Evolutionary conservation across 2,113 vertebrate genomes (phyloP), one percentile per base, ranked within the genome.

Genomic region (Oncorhynchus mykiss): DNA sequence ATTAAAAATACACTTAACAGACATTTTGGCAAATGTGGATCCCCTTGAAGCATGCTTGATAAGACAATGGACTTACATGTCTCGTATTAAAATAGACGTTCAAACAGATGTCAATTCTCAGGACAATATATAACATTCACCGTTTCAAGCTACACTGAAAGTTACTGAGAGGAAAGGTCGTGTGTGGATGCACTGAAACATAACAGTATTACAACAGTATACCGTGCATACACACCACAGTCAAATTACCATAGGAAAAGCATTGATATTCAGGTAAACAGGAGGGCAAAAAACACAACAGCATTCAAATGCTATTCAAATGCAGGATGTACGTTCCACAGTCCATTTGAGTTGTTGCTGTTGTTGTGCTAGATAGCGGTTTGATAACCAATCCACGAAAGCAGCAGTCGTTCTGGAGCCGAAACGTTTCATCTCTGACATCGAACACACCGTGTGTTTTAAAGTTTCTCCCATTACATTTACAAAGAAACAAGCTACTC

Each of bases 71-170:
- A 84, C 29, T 67, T n/a, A 54, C 29, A 79, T 49, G 12, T 54
- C 13, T 54, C 12, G 16, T 54, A 54, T 16, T 54, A 54, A 54
- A 54, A 54, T 54, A 54, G 49, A 54, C 49, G 31, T 54, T 54
- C 16, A 54, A 54, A 54, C 18, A 54, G 16, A 54, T 83, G 87
- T 54, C 16, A 54, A 54, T 83, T 88, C 72, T 86, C 78, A 86
- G 77, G 78, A 31, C 27, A n/a, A 54, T 71, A 8, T 54, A 16
- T 70, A 6, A 39, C 16, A 18, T 54, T 54, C 12, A 54, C 71
- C n/a, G 57, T 82, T 72, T 72, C 45, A 70, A 45, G 77, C 86
- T 87, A 78, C 83, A 80, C 80, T 83, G 79, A 87, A 82, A 70
- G 77, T 45, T 51, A 82, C 77, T 76, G 81, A 67, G 25, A 39